Evolutionary conservation across 1,140 invertebrate species (phyloP).

Genomic region (Heliconius hermathena): DNA sequence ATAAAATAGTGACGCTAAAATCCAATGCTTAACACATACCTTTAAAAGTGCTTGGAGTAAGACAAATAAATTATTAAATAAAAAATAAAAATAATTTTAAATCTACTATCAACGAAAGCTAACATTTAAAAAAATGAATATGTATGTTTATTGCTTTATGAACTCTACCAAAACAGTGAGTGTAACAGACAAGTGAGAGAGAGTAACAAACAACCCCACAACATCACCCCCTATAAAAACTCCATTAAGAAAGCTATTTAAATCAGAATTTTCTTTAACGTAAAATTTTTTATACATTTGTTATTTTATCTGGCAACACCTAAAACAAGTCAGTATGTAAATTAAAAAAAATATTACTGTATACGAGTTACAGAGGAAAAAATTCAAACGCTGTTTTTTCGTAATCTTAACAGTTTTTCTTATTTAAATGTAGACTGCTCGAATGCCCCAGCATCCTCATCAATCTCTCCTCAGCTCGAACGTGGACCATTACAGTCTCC

Average conservation of each 20-base stretch:
- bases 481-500: slow-evolving; percentile 68
- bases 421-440: slow-evolving; percentile 74
- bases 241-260: slow-evolving; percentile 5
- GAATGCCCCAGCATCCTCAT: slow-evolving; percentile 71
- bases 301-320: slow-evolving; percentile 59
- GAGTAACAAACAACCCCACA: background rate
- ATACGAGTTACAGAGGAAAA: slow-evolving; percentile 46
- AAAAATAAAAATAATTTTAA: too few relatives aligned
- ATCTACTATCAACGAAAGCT: too few relatives aligned
- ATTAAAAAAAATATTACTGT: slow-evolving; percentile 33
- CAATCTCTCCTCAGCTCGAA: slow-evolving; percentile 68
- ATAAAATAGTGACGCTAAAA: too few relatives aligned
- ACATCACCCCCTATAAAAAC: background rate
- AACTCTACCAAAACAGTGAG: background rate
- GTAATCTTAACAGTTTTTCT: slow-evolving; percentile 64
- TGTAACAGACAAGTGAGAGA: too few relatives aligned
- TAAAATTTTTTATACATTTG: slow-evolving; percentile 51
- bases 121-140: too few relatives aligned
- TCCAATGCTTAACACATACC: too few relatives aligned
- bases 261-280: background rate
- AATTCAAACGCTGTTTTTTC: slow-evolving; percentile 57
- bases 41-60: too few relatives aligned
- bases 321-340: slow-evolving; percentile 7
- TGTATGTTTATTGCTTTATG: too few relatives aligned
- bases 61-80: too few relatives aligned